A percentile compares a stretch with the other conserved stretches of the same genome.
Evolutionary conservation across 2,113 vertebrate genomes (phyloP).

Genomic region (Numida meleagris): DNA sequence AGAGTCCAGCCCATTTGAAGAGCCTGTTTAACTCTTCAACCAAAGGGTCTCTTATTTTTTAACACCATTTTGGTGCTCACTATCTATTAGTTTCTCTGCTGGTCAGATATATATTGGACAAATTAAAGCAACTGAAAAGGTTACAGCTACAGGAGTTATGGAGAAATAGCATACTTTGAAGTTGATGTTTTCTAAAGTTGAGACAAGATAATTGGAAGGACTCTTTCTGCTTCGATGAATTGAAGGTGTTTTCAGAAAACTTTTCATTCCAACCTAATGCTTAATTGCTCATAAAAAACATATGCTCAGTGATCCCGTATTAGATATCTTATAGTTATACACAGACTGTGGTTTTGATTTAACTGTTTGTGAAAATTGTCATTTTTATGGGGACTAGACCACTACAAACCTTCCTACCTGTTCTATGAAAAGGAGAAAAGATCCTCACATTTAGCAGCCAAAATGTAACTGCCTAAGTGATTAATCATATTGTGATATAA

Average conservation of each 20-base stretch:
- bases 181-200: neutral
- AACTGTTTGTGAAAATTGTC: neutral
- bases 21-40: neutral
- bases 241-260: constrained; percentile 13
- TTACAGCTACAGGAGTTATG: neutral
- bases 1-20: neutral
- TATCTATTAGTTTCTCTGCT: neutral
- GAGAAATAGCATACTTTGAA: constrained; percentile 27
- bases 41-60: neutral
- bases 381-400: neutral
- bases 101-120: neutral
- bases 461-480: neutral
- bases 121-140: neutral
- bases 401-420: neutral
- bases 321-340: neutral
- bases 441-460: neutral
- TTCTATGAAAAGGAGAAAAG: neutral
- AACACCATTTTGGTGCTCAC: neutral
- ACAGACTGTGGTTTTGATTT: neutral
- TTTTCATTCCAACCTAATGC: neutral
- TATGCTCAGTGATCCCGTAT: neutral
- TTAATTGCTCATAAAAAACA: constrained; percentile 38
- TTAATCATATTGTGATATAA: neutral
- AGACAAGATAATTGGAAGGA: neutral
- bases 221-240: constrained; percentile 9